phyloP scores from a whole-genome alignment of 1,140 invertebrate genomes.

The Plodia interpunctella region DNA sequence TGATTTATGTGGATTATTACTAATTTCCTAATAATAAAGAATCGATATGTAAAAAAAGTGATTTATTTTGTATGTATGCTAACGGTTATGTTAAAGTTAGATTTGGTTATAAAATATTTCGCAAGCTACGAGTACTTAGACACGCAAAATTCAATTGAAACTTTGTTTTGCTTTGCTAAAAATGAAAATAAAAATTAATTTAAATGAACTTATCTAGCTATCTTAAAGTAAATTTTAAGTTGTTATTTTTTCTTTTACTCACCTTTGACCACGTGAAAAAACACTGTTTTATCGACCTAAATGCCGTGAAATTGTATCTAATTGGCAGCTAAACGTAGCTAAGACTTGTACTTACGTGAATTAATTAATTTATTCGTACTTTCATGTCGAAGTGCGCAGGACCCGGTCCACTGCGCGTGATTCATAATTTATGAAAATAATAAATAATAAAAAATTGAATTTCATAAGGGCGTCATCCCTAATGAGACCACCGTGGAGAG shows the following conservation, averaged over 20 bases:
- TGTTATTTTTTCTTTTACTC: too few relatives aligned
- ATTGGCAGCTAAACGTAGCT: not conserved
- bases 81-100: too few relatives aligned
- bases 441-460: constrained; percentile 28
- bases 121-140: too few relatives aligned
- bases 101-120: too few relatives aligned
- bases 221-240: too few relatives aligned
- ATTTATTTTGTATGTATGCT: not conserved
- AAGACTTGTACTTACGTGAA: not conserved
- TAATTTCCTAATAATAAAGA: constrained; percentile 16
- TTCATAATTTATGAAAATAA: constrained; percentile 31
- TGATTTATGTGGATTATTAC: constrained; percentile 19
- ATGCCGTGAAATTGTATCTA: constrained; percentile 3
- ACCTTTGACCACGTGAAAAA: too few relatives aligned
- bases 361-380: not conserved
- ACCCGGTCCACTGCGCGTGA: constrained; percentile 20
- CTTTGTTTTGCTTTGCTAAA: too few relatives aligned
- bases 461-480: constrained; percentile 31
- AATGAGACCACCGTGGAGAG: constrained; percentile 41
- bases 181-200: too few relatives aligned
- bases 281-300: not conserved
- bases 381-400: not conserved
- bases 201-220: too few relatives aligned
- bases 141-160: too few relatives aligned
- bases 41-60: not conserved